Evolutionary conservation across 2,797 vertebrate species (phyloP).

Genomic region (Sebastes itinus): DNA sequence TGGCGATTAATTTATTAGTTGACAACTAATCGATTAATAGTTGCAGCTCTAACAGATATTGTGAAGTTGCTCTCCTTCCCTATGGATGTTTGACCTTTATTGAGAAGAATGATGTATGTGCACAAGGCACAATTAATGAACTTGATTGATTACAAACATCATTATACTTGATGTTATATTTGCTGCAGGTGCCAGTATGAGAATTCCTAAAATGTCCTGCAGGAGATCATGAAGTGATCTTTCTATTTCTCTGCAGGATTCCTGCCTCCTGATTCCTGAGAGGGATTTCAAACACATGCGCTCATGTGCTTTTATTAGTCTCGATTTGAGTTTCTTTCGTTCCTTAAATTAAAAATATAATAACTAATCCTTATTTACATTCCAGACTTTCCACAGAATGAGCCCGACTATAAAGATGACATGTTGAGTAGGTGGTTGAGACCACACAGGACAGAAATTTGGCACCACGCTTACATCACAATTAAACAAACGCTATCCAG

Average conservation of each 20-base stretch:
- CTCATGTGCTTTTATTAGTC: neutral
- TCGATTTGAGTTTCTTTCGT: neutral
- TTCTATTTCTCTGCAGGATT: neutral
- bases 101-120: neutral
- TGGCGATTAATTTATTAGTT: too few species aligned
- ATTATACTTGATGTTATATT: neutral
- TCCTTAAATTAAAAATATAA: neutral
- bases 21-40: too few species aligned
- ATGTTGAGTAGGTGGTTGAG: constrained; percentile 56
- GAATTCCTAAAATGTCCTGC: neutral
- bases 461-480: constrained; percentile 15
- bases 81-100: neutral
- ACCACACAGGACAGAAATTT: constrained; percentile 50
- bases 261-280: neutral
- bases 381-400: neutral
- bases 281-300: neutral
- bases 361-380: constrained; percentile 12
- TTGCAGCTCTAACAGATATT: neutral
- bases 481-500: constrained; percentile 58
- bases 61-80: neutral
- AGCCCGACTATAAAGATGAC: constrained; percentile 8
- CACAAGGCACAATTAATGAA: neutral
- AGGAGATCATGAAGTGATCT: neutral
- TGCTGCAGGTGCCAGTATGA: neutral
- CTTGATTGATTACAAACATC: neutral